Base-by-base conservation (phyloP, 92 coral and sea anemone species). In the Siderastrea radians region DNA sequence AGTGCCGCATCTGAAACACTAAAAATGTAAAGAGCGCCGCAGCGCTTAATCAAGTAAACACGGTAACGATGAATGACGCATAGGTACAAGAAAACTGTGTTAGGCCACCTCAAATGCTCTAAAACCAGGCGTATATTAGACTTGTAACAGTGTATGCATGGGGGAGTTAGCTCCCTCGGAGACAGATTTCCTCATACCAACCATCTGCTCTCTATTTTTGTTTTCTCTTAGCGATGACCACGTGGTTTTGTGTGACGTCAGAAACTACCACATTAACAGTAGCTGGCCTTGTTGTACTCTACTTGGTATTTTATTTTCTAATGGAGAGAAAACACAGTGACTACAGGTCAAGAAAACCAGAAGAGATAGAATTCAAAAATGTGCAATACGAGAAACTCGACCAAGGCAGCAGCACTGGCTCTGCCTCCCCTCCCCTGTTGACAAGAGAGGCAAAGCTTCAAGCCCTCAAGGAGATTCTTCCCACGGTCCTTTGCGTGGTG, bases 301-400 rank as follows among this genome's bases (percentile, higher is more conserved):
- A 79, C 13, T 47, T 86, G 77, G 59, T 86, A 16, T 90, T 85
- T 62, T 90, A 90, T 66, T 66, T 77, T 5, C 57, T 90, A 26
- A 90, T 90, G 93, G 93, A 90, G 67, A 77, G 93, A 60, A 90
- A 90, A 75, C 90, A 90, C 83, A 67, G 71, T 74, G 67, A 49
- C 43, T 48, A 71, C 11, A 51, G 63, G 17, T 49, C 77, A 53
- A 43, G 7, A 26, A 62, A 70, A 62, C 50, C 62, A 49, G 54
- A 26, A 17, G 50, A 26, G 19, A 6, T 14, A 8, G 17, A 13
- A 53, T 83, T 51, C 67, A 55, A 75, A 49, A 53, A 49, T 52
- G 74, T 86, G 57, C 50, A 76, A 8, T 90, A 90, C 77, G 63
- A 90, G 16, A 73, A 68, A 65, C 80, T 90, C 19, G 72, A 86